Percentiles rank a stretch among this genome's conserved stretches.
Conservation (phyloP, 2,797 vertebrate species). For the Okamejei kenojei region DNA sequence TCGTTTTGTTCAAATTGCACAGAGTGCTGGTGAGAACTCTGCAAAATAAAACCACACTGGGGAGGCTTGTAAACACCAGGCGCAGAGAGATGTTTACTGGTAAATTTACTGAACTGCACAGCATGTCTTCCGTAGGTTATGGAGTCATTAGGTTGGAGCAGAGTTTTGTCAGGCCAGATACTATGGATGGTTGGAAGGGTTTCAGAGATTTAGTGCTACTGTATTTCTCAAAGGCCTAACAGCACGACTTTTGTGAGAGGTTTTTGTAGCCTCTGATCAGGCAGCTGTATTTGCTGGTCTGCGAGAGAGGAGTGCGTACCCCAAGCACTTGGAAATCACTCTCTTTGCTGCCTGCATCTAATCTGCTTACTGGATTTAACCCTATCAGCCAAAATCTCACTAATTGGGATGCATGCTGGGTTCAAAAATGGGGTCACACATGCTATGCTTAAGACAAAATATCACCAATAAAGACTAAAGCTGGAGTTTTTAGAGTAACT, state of each 20-base stretch:
- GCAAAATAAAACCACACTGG: neutral
- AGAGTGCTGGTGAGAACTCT: neutral
- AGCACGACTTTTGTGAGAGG: neutral
- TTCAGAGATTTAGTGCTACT: neutral
- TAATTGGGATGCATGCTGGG: too few relatives aligned
- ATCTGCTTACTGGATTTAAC: conserved; percentile 4
- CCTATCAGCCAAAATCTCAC: neutral
- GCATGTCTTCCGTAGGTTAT: neutral
- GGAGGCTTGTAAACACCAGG: neutral
- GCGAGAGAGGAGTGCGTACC: neutral
- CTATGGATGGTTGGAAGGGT: neutral
- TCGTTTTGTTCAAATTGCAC: neutral
- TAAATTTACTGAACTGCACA: neutral
- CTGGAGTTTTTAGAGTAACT: too few relatives aligned
- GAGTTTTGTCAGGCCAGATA: neutral
- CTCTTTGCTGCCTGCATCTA: neutral
- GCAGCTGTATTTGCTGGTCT: neutral
- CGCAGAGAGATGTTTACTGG: neutral
- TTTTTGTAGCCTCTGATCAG: neutral
- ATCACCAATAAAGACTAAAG: too few relatives aligned
- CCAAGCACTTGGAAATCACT: neutral
- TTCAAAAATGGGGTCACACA: too few relatives aligned
- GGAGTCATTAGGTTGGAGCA: neutral
- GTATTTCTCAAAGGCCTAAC: neutral
- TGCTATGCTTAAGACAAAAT: too few relatives aligned